These are phyloP conservation scores for Neolamprologus devosi DNA, from an alignment of 2,113 vertebrate genomes.

Conservation along the genomic window DNA sequence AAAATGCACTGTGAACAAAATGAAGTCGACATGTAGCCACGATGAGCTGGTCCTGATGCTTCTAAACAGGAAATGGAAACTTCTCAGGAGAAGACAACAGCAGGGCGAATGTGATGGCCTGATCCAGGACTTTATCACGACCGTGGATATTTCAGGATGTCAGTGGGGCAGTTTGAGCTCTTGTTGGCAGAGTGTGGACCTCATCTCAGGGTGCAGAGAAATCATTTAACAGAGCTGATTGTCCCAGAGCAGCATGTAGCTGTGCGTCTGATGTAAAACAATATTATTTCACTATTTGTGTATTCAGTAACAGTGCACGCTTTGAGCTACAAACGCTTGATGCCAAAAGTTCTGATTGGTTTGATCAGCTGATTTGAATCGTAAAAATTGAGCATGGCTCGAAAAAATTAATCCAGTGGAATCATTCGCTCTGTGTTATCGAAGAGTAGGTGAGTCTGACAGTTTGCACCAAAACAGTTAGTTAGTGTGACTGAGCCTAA, in stretches of 20 bases:
- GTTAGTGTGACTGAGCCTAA: background rate
- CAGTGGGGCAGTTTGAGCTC: background rate
- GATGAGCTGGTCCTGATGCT: background rate
- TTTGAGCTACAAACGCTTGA: background rate
- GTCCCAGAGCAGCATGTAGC: background rate
- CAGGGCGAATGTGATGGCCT: rapidly evolving
- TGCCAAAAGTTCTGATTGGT: background rate
- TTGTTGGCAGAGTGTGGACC: background rate
- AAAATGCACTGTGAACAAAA: background rate
- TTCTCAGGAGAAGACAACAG: background rate
- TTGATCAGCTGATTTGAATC: background rate
- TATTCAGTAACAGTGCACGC: background rate
- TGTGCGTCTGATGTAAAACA: background rate
- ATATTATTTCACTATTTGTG: background rate
- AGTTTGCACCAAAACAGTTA: background rate
- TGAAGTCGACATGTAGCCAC: background rate
- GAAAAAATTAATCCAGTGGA: background rate
- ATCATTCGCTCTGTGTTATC: background rate
- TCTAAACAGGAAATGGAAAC: background rate
- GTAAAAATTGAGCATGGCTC: background rate
- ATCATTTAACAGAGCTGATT: background rate
- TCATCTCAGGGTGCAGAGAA: background rate
- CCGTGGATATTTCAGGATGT: background rate
- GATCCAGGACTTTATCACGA: background rate
- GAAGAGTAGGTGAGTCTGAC: background rate